Conservation (phyloP, 2,888 invertebrate species). For the Muscina levida region DNA sequence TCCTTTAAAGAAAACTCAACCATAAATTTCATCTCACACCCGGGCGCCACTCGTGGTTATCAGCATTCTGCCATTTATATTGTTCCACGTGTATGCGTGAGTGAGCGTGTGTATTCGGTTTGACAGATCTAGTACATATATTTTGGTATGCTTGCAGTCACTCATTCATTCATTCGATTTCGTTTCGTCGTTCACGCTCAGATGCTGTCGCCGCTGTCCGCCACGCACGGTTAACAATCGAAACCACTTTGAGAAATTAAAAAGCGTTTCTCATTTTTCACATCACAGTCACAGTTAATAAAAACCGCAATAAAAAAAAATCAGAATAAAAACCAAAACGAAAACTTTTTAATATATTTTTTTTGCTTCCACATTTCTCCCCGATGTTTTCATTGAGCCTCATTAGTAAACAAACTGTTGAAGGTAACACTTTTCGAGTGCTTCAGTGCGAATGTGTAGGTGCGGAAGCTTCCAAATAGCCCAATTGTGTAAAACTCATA, state of each 20-base stretch:
- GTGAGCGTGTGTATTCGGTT: constrained; percentile 40
- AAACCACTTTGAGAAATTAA: constrained; percentile 78
- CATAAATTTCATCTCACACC: too few relatives aligned
- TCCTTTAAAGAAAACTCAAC: too few relatives aligned
- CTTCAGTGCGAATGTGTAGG: too few relatives aligned
- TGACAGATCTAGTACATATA: constrained; percentile 54
- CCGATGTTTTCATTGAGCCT: constrained; percentile 9
- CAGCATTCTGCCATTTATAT: not conserved
- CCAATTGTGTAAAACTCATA: too few relatives aligned
- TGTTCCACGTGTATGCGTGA: not conserved
- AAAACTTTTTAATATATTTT: too few relatives aligned
- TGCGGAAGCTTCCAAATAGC: too few relatives aligned
- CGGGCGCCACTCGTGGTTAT: not conserved
- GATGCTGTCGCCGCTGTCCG: not conserved
- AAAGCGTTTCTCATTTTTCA: constrained; percentile 76
- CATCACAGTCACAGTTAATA: constrained; percentile 51
- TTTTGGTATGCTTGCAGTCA: constrained; percentile 44
- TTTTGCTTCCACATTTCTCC: not conserved
- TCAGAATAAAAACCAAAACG: too few relatives aligned
- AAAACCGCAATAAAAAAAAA: constrained; percentile 31
- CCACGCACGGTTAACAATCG: constrained; percentile 76
- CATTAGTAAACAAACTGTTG: constrained; percentile 4
- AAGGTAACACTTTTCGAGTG: too few relatives aligned
- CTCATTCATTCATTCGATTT: constrained; percentile 36
- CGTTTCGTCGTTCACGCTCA: not conserved